Percentiles rank a stretch among this genome's conserved stretches.
These are phyloP conservation scores for Andricus quercusramuli DNA, from an alignment of 2,888 invertebrate species.

Conservation along the genomic window DNA sequence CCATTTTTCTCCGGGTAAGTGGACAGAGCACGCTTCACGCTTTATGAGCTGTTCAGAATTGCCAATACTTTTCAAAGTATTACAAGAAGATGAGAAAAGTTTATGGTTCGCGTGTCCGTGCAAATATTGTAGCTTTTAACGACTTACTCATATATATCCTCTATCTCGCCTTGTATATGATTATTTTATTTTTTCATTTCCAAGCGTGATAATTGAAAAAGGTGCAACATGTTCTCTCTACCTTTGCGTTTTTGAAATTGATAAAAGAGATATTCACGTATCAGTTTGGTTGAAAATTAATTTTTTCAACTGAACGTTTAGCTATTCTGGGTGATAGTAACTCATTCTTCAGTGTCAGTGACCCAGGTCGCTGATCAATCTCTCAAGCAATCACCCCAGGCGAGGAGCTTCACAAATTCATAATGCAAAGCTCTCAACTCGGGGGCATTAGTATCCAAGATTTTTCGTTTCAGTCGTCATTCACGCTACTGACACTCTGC, in stretches of 20 bases:
- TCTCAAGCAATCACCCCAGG: too few relatives aligned
- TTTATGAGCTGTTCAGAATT: conserved; percentile 3
- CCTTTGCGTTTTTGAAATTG: background rate
- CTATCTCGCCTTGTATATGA: background rate
- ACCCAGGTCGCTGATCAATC: too few relatives aligned
- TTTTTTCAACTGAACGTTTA: too few relatives aligned
- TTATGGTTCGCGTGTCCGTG: background rate
- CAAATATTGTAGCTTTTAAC: conserved; percentile 7
- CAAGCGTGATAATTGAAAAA: background rate
- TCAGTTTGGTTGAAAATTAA: too few relatives aligned
- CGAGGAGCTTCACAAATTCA: too few relatives aligned
- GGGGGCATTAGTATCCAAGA: too few relatives aligned
- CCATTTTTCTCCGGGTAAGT: background rate
- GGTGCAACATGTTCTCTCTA: background rate
- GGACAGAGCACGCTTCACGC: background rate
- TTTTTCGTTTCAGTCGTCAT: too few relatives aligned
- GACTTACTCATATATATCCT: background rate
- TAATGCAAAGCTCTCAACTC: too few relatives aligned
- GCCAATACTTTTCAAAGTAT: background rate
- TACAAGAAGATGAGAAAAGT: background rate
- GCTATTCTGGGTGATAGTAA: too few relatives aligned
- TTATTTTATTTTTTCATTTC: background rate
- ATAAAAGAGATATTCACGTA: too few relatives aligned
- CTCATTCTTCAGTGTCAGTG: too few relatives aligned
- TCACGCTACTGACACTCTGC: too few relatives aligned